These are phyloP conservation scores for Hippocampus barbouri DNA, from an alignment of 2,113 vertebrate genomes.

Conservation along the genomic window DNA sequence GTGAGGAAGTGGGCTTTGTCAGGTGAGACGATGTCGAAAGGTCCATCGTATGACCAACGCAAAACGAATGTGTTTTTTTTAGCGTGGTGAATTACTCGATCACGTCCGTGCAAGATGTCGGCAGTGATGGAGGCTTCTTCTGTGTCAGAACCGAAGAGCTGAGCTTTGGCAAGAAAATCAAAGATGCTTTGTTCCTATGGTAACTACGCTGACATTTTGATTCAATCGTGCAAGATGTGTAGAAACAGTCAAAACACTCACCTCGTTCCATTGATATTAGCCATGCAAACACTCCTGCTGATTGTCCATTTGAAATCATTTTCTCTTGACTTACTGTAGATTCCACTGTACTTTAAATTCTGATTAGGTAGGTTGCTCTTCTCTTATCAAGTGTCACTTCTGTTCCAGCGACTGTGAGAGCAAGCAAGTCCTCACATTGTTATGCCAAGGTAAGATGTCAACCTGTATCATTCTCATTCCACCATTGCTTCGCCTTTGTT, in stretches of 20 bases:
- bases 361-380: conserved; percentile 10
- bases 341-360: conserved; percentile 1
- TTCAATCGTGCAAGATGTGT: conserved; percentile 5
- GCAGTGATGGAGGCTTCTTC: conserved; percentile 77
- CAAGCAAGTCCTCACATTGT: conserved; percentile 68
- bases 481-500: conserved; percentile 26
- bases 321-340: not conserved
- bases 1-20: conserved; percentile 88
- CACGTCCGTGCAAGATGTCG: conserved; percentile 62
- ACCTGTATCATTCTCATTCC: conserved; percentile 10
- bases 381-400: conserved; percentile 11
- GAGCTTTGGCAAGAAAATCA: conserved; percentile 76
- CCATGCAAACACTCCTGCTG: no score
- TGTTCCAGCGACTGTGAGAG: conserved; percentile 74
- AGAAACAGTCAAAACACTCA: conserved; percentile 9
- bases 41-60: not conserved
- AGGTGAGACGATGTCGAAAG: conserved; percentile 67
- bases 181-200: conserved; percentile 81
- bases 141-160: conserved; percentile 79
- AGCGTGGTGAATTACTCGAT: conserved; percentile 79
- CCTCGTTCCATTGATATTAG: conserved; percentile 11
- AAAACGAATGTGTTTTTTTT: conserved; percentile 21
- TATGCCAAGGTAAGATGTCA: conserved; percentile 72
- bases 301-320: no score
- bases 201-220: conserved; percentile 55